A percentile compares a stretch with the other conserved stretches of the same genome.
Conservation (phyloP, 2,113 vertebrate species). For the Albula goreensis region DNA sequence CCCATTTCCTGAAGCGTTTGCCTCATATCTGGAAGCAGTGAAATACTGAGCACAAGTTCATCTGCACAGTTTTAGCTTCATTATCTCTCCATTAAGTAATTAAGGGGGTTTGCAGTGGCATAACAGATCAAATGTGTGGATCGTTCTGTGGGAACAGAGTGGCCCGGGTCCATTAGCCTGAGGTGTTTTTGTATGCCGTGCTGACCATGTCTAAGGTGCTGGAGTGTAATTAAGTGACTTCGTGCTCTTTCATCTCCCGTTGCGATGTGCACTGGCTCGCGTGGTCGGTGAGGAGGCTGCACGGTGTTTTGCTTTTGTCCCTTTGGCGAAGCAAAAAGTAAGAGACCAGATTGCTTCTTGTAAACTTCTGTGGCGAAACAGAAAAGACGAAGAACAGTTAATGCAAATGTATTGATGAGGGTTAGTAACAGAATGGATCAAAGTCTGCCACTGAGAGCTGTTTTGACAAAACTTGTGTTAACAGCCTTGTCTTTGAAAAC, state of each 20-base stretch:
- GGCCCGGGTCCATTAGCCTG: neutral
- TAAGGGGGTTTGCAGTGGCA: neutral
- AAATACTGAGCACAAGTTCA: neutral
- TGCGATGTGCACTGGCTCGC: constrained; percentile 27
- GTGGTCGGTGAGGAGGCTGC: constrained; percentile 50
- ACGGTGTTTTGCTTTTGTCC: constrained; percentile 28
- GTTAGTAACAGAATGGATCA: constrained; percentile 40
- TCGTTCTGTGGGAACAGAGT: neutral
- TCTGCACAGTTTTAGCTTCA: neutral
- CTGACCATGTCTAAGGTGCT: neutral
- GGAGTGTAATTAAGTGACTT: constrained; percentile 38
- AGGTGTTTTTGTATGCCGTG: constrained; percentile 22
- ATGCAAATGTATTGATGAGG: constrained; percentile 39
- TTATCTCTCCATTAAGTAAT: neutral
- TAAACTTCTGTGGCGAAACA: constrained; percentile 30
- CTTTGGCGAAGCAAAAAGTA: constrained; percentile 49
- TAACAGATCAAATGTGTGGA: neutral
- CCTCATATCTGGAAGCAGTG: neutral
- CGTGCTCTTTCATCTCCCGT: constrained; percentile 13
- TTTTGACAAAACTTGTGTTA: neutral
- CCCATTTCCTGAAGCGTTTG: neutral
- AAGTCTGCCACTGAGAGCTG: constrained; percentile 17
- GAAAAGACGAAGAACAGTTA: constrained; percentile 22
- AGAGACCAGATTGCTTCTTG: constrained; percentile 39
- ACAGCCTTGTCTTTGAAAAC: no score